phyloP scores from a whole-genome alignment of 2,888 invertebrate species.

The Eristalinus sepulchralis region DNA sequence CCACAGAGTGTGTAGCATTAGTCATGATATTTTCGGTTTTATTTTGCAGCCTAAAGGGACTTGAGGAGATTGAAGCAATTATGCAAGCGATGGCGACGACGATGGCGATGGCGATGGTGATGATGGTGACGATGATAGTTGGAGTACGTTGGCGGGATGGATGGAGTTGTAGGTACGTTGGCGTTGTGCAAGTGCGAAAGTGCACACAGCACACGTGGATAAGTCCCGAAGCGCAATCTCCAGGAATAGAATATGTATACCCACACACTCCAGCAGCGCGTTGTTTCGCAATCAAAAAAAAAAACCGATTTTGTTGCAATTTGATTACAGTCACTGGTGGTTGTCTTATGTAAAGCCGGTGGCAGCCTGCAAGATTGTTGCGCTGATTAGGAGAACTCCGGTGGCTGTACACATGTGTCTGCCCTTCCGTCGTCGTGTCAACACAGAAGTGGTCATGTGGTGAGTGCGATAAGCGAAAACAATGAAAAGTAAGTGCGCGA shows the following conservation, averaged over 20 bases:
- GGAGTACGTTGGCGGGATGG: neutral
- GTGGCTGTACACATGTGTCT: neutral
- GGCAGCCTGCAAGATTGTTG: slow-evolving; percentile 22
- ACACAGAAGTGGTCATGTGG: slow-evolving; percentile 32
- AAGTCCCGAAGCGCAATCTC: neutral
- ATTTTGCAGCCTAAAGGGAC: slow-evolving; percentile 56
- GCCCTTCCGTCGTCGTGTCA: neutral
- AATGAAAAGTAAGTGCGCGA: neutral
- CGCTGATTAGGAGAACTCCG: slow-evolving; percentile 15
- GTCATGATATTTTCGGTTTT: slow-evolving; percentile 37
- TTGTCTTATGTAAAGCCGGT: slow-evolving; percentile 37
- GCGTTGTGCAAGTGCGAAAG: slow-evolving; percentile 60
- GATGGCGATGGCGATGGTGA: neutral
- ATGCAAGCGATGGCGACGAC: slow-evolving; percentile 30
- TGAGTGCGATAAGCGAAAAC: slow-evolving; percentile 20
- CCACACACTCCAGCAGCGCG: neutral
- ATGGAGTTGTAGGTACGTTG: neutral
- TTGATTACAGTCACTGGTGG: slow-evolving; percentile 1
- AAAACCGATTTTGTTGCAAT: slow-evolving; percentile 47
- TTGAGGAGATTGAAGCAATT: slow-evolving; percentile 53
- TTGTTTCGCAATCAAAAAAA: slow-evolving; percentile 41
- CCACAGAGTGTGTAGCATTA: slow-evolving; percentile 52
- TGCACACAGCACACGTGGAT: slow-evolving; percentile 27
- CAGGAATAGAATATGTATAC: neutral
- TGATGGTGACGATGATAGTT: slow-evolving; percentile 10